Base-by-base conservation (phyloP, 2,113 vertebrate species). In the Perca flavescens region DNA sequence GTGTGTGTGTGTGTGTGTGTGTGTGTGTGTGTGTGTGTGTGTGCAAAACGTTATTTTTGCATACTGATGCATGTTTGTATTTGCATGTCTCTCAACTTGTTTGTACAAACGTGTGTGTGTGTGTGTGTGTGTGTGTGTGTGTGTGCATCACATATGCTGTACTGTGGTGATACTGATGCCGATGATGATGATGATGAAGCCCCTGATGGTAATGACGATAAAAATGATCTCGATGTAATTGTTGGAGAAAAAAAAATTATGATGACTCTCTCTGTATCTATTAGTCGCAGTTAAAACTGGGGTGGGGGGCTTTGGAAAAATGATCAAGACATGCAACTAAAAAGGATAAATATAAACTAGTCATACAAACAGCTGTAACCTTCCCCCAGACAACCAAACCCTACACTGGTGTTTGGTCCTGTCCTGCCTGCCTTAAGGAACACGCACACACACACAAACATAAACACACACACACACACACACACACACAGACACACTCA, bases 401-500 rank as follows among this genome's bases (percentile, higher is more conserved):
- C 12, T 74, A 17, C 1, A 34, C 22, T 56, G 36, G 61, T 80
- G 67, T 65, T 15, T 70, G 16, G 16, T 47, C 36, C 19, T 64
- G 17, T 25, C 21, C 19, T 62, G 62, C 34, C 49, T 62, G 68
- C 68, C 62, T 64, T 21, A 58, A 68, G 71, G n/a, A 54, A 43
- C 22, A 57, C 49, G 56, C 65, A 40, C 47, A 43, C 13, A 56
- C 40, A 21, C 56, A 14, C 73, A 66, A 43, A 31, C 47, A 43
- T 13, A 54, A 11, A 40, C 56, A 68, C 82, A 62, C 77, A 85
- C 11, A 74, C 73, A 36, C 76, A 70, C 74, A 61, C 53, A 81
- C 49, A 36, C 22, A 50, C 17, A 25, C 61, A 68, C 84, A 62
- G 79, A 83, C 69, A 14, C 13, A 76, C 72, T 92, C 93, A 91